These are phyloP conservation scores for Chelonia mydas DNA, from an alignment of 2,797 vertebrate species.

Conservation along the genomic window DNA sequence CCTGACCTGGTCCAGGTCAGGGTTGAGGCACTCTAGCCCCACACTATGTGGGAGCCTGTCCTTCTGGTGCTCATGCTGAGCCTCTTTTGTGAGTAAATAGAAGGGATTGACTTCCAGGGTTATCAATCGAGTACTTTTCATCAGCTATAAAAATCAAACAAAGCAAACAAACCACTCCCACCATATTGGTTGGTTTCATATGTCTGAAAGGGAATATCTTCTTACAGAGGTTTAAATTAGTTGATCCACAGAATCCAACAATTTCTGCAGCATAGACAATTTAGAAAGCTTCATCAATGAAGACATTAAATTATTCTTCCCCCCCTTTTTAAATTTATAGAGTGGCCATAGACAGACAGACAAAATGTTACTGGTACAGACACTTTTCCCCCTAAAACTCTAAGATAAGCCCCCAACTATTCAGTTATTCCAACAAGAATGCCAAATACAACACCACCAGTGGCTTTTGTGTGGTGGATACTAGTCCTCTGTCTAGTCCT, in stretches of 20 bases:
- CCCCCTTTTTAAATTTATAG: background rate
- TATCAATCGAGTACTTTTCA: background rate
- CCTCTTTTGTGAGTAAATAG: background rate
- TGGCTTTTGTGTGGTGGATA: background rate
- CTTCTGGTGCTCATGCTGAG: background rate
- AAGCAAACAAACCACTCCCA: accelerated
- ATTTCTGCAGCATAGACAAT: background rate
- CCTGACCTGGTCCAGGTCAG: background rate
- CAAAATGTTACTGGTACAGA: background rate
- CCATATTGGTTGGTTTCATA: accelerated
- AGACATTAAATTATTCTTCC: background rate
- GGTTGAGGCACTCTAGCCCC: background rate
- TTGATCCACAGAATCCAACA: background rate
- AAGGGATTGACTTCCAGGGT: background rate
- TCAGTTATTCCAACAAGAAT: background rate
- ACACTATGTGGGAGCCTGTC: background rate
- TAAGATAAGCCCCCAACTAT: background rate
- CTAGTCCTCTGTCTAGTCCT: accelerated
- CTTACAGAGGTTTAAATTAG: background rate
- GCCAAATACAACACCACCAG: background rate
- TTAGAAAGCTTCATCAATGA: background rate
- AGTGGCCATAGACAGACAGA: background rate
- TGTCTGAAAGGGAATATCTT: background rate
- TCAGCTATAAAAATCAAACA: background rate
- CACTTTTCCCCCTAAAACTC: background rate